These are phyloP conservation scores for Epistrophe eligans DNA, from an alignment of 2,888 invertebrate genomes.

Conservation along the genomic window DNA sequence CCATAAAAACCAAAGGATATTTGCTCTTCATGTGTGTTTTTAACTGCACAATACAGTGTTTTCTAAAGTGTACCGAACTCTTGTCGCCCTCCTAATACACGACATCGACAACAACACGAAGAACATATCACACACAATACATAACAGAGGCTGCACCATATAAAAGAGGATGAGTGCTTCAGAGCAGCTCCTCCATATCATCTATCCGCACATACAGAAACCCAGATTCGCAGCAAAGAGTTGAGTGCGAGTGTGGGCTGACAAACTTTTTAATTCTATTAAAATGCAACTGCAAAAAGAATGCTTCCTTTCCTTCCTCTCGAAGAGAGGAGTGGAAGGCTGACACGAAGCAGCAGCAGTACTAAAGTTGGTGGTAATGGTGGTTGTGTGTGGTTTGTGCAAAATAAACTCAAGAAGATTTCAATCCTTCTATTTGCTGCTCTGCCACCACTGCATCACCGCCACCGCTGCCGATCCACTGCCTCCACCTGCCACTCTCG, in stretches of 20 bases:
- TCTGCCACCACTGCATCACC: not conserved
- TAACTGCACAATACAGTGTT: constrained; percentile 51
- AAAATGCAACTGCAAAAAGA: constrained; percentile 64
- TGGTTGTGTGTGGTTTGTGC: constrained; percentile 64
- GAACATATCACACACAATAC: constrained; percentile 65
- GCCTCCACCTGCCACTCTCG: not conserved
- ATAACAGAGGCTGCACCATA: constrained; percentile 22
- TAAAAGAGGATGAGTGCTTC: not conserved
- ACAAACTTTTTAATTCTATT: constrained; percentile 73
- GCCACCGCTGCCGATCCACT: not conserved
- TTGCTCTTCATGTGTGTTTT: constrained; percentile 68
- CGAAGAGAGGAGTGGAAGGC: not conserved
- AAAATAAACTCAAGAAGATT: constrained; percentile 72
- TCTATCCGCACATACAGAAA: constrained; percentile 9
- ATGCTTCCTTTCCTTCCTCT: constrained; percentile 4
- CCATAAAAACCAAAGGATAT: constrained; percentile 59
- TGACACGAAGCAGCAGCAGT: constrained; percentile 1
- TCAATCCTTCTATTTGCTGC: constrained; percentile 51
- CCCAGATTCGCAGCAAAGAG: constrained; percentile 16
- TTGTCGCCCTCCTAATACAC: constrained; percentile 36
- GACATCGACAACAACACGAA: constrained; percentile 59
- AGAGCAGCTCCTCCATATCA: constrained; percentile 21
- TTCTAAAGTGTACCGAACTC: constrained; percentile 44
- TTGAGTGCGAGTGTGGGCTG: constrained; percentile 30
- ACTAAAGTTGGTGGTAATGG: constrained; percentile 6